Evolutionary conservation across 2,113 vertebrate species (phyloP).

Genomic region (Loxodonta africana): DNA sequence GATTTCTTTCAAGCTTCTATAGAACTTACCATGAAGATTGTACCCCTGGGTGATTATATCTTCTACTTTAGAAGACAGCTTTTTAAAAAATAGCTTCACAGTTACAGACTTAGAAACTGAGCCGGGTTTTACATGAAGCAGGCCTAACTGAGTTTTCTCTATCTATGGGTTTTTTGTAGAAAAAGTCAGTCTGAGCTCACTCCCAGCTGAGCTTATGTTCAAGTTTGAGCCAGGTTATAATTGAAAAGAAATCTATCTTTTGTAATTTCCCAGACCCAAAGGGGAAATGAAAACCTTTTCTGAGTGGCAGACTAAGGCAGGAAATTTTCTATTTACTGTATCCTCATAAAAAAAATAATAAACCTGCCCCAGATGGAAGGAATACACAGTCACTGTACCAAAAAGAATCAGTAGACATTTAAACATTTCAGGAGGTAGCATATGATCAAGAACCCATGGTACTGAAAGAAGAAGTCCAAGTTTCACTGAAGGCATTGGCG

Average conservation of each 20-base stretch:
- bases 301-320: constrained; percentile 77
- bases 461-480: no score
- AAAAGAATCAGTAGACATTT: no score
- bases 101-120: constrained; percentile 52
- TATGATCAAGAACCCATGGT: no score
- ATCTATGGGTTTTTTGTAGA: constrained; percentile 13
- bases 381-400: no score
- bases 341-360: constrained; percentile 66
- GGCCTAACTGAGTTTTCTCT: constrained; percentile 77
- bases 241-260: constrained; percentile 81
- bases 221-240: constrained; percentile 23
- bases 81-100: background rate
- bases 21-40: background rate
- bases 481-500: no score
- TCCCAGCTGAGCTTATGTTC: background rate
- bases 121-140: constrained; percentile 61
- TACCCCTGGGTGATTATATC: background rate
- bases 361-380: constrained; percentile 53
- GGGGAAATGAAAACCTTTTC: constrained; percentile 85
- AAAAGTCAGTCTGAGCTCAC: constrained; percentile 51
- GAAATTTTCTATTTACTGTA: constrained; percentile 86
- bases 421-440: no score
- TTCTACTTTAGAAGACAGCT: background rate
- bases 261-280: constrained; percentile 75
- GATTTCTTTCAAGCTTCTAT: background rate